phyloP scores from a whole-genome alignment of 2,113 vertebrate species.

The Myotis davidii region DNA sequence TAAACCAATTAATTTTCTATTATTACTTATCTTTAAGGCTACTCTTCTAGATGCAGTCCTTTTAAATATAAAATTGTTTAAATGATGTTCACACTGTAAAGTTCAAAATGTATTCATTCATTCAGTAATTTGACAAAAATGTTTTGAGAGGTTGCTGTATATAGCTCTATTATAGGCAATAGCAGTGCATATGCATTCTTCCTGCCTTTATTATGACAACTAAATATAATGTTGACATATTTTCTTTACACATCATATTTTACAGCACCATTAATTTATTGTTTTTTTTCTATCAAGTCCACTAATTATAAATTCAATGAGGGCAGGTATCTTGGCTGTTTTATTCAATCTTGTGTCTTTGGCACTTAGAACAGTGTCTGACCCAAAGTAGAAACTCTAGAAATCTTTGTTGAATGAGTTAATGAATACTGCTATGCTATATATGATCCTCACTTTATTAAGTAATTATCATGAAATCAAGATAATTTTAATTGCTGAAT shows the following conservation, averaged over 20 bases:
- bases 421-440: not conserved
- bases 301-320: conserved; percentile 19
- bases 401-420: conserved; percentile 37
- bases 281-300: not conserved
- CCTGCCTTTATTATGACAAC: not conserved
- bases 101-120: conserved; percentile 29
- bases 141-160: not conserved
- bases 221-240: not conserved
- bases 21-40: conserved; percentile 20
- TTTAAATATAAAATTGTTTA: not conserved
- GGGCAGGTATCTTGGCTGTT: not conserved
- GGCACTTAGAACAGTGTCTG: not conserved
- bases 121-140: not conserved
- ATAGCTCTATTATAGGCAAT: not conserved
- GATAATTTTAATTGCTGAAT: conserved; percentile 30
- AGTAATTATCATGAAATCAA: conserved; percentile 36
- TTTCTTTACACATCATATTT: not conserved
- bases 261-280: conserved; percentile 21
- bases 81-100: not conserved
- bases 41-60: not conserved
- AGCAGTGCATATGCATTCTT: not conserved
- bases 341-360: not conserved
- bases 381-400: not conserved
- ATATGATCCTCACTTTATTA: not conserved
- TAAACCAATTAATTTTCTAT: conserved; percentile 1